Evolutionary conservation across 1,140 invertebrate genomes (phyloP), one percentile per base, ranked within the genome.

Genomic region (Tetramorium alpestre): DNA sequence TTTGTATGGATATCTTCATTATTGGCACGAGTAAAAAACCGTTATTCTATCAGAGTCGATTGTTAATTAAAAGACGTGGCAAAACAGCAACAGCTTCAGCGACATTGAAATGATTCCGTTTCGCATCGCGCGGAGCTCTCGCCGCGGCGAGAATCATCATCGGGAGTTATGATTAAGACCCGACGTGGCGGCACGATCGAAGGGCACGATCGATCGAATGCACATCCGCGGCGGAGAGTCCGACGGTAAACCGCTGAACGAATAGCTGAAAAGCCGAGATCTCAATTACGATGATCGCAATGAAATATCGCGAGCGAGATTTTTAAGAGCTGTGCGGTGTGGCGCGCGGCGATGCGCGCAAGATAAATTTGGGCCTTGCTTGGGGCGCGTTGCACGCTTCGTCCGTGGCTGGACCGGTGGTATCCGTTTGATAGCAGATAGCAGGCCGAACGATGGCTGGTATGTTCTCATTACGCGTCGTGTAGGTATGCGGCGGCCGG

Each of bases 381-480:
- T 80, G 58, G 86, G 89, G 89, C 89, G 78, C 89, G 81, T 56
- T 86, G 86, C 84, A 60, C 51, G 69, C 87, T 84, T 84, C 80
- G 77, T 91, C 87, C 90, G 89, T 28, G 89, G 87, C 77, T 91
- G 89, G 88, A 58, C 87, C 56, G 80, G 76, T 87, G 89, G 89
- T 93, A 93, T 93, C 92, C 91, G 92, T 93, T 93, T 93, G 93
- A 94, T 94, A 94, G 91, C 89, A 94, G 93, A 94, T 94, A 94
- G 93, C 88, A 93, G 92, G 88, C 92, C 92, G 93, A 93, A 93
- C 93, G 93, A 93, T 93, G 93, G 93, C 93, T 94, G 93, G 92
- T 94, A 94, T 94, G 94, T 95, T 95, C 94, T 95, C 94, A 95
- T 95, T 95, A 95, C 94, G 93, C 93, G 94, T 93, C 94, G 93